Evolutionary conservation across 2,113 vertebrate genomes (phyloP).

Genomic region (Fulmarus glacialis): DNA sequence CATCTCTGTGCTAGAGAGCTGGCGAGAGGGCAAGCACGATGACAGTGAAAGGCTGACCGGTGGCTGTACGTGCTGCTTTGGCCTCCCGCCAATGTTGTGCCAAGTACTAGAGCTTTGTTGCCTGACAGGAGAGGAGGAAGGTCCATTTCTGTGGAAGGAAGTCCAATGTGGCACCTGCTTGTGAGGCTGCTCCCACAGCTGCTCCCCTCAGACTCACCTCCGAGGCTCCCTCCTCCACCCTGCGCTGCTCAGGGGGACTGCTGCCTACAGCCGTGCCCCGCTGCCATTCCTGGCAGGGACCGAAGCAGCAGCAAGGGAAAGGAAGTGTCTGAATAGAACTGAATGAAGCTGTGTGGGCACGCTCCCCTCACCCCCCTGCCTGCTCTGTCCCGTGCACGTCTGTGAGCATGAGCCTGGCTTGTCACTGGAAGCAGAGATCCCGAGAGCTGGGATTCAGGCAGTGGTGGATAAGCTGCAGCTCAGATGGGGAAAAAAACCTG

Average conservation of each 20-base stretch:
- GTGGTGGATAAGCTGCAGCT: background rate
- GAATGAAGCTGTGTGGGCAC: background rate
- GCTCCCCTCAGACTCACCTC: background rate
- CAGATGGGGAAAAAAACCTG: background rate
- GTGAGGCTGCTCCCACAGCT: background rate
- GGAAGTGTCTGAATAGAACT: background rate
- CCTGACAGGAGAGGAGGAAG: background rate
- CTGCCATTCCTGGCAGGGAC: background rate
- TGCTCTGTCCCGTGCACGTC: background rate
- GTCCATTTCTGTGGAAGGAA: background rate
- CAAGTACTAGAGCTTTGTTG: background rate
- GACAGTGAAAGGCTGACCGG: background rate
- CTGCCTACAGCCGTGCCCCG: background rate
- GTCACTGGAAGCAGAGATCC: background rate
- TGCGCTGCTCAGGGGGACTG: background rate
- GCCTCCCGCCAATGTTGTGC: background rate
- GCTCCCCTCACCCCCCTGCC: background rate
- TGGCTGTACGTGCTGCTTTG: background rate
- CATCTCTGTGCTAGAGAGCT: background rate
- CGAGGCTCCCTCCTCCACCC: background rate
- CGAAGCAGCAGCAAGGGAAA: background rate
- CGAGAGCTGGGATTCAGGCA: background rate
- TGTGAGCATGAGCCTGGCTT: background rate
- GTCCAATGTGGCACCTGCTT: background rate
- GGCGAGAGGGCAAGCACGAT: background rate